A percentile compares a stretch with the other conserved stretches of the same genome.
phyloP scores from a whole-genome alignment of 2,797 vertebrate species.

The Lerista edwardsae region DNA sequence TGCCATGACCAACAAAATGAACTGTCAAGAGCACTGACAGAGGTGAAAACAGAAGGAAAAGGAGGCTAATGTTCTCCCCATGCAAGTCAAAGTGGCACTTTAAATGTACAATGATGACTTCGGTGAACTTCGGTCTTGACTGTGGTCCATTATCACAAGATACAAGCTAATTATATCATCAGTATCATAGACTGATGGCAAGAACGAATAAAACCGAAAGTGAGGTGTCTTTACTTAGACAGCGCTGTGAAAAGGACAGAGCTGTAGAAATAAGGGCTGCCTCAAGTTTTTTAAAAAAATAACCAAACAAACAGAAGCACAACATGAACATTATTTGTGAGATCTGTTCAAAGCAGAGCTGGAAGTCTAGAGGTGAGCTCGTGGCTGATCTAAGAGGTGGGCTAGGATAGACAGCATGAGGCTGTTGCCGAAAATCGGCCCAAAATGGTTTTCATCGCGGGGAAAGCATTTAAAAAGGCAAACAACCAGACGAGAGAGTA shows the following conservation, averaged over 20 bases:
- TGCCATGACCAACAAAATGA: conserved; percentile 42
- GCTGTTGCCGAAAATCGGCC: too few species aligned
- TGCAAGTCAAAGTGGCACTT: conserved; percentile 35
- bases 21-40: conserved; percentile 20
- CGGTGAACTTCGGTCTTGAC: conserved; percentile 10
- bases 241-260: not conserved
- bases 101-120: conserved; percentile 27
- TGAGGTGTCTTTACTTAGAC: not conserved
- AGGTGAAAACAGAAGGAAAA: conserved; percentile 2
- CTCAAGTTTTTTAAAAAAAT: not conserved
- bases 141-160: not conserved
- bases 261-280: not conserved
- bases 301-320: not conserved
- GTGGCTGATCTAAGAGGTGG: not conserved
- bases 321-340: not conserved
- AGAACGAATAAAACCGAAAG: not conserved
- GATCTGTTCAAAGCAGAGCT: not conserved
- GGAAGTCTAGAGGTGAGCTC: not conserved
- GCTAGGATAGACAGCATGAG: not conserved
- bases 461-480: too few species aligned
- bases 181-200: not conserved
- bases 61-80: not conserved
- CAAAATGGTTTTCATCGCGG: too few species aligned
- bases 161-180: conserved; percentile 30
- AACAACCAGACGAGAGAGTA: too few species aligned